phyloP scores from a whole-genome alignment of 2,888 invertebrate species.

The Drosophila histrio region DNA sequence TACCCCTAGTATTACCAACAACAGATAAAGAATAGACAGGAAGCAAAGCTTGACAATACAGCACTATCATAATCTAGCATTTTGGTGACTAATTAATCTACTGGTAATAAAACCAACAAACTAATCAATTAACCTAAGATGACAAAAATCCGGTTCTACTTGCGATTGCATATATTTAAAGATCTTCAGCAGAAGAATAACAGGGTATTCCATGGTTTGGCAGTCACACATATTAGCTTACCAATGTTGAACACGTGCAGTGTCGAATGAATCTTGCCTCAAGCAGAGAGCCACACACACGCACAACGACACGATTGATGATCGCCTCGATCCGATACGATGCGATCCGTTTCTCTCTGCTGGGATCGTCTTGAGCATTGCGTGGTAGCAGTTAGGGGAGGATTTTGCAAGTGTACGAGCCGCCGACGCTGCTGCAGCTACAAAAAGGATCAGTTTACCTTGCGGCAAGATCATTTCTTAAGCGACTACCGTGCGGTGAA shows the following conservation, averaged over 20 bases:
- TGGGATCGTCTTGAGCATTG: slow-evolving; percentile 53
- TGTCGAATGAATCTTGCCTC: slow-evolving; percentile 43
- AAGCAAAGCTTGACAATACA: too few species aligned
- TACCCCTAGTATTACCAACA: too few species aligned
- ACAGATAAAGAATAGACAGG: too few species aligned
- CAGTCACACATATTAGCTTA: neutral
- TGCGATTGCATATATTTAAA: neutral
- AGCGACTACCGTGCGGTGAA: slow-evolving; percentile 82
- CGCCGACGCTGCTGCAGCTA: slow-evolving; percentile 61
- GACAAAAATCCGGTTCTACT: neutral
- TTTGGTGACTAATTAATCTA: too few species aligned
- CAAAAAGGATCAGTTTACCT: slow-evolving; percentile 83
- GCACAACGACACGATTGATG: slow-evolving; percentile 64
- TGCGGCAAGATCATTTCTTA: slow-evolving; percentile 82
- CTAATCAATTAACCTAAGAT: too few species aligned
- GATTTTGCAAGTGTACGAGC: slow-evolving; percentile 72
- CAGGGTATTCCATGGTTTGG: slow-evolving; percentile 18
- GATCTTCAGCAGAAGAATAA: neutral
- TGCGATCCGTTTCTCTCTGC: slow-evolving; percentile 26
- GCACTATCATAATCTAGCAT: too few species aligned
- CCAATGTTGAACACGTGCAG: slow-evolving; percentile 54
- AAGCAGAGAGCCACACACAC: slow-evolving; percentile 61
- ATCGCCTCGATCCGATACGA: slow-evolving; percentile 55
- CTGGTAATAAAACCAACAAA: too few species aligned
- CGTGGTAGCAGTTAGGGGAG: slow-evolving; percentile 78